Percentiles rank a stretch among this genome's conserved stretches.
Evolutionary conservation across 1,140 invertebrate species (phyloP).

Genomic region (Atta texana): DNA sequence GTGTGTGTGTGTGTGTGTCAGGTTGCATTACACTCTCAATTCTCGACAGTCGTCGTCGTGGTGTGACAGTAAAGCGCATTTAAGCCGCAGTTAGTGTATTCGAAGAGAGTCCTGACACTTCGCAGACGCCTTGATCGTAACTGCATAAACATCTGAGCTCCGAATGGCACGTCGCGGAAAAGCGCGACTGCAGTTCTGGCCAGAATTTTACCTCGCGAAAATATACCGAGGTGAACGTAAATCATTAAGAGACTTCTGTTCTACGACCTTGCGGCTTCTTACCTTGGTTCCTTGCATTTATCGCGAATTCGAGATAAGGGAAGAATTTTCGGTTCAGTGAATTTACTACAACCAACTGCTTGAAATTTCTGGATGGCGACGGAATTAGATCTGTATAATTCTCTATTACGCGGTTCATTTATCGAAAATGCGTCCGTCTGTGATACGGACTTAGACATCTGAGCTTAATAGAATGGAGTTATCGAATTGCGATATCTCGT

Average conservation of each 20-base stretch:
- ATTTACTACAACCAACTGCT: neutral
- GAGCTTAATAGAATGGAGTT: neutral
- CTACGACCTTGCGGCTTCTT: slow-evolving; percentile 10
- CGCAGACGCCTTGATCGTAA: slow-evolving; percentile 44
- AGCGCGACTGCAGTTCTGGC: slow-evolving; percentile 23
- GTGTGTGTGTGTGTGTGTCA: too few species aligned
- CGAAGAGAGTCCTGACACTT: slow-evolving; percentile 25
- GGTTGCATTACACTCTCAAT: neutral
- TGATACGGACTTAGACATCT: neutral
- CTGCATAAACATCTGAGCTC: slow-evolving; percentile 46
- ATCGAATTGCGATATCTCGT: neutral
- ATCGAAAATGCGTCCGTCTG: neutral
- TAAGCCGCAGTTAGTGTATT: neutral
- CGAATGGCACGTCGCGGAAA: slow-evolving; percentile 35
- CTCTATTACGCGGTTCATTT: slow-evolving; percentile 24
- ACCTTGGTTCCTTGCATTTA: slow-evolving; percentile 12
- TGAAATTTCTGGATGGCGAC: slow-evolving; percentile 10
- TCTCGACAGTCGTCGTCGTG: neutral
- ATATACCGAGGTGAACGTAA: slow-evolving; percentile 50
- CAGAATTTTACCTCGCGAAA: slow-evolving; percentile 45
- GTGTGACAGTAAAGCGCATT: slow-evolving; percentile 16
- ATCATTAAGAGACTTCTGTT: slow-evolving; percentile 23
- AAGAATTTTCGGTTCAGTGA: slow-evolving; percentile 10
- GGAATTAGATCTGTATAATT: slow-evolving; percentile 28
- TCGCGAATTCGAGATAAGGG: slow-evolving; percentile 39